Base-by-base conservation (phyloP, 1,140 invertebrate genomes). In the Sarcophaga bullata region DNA sequence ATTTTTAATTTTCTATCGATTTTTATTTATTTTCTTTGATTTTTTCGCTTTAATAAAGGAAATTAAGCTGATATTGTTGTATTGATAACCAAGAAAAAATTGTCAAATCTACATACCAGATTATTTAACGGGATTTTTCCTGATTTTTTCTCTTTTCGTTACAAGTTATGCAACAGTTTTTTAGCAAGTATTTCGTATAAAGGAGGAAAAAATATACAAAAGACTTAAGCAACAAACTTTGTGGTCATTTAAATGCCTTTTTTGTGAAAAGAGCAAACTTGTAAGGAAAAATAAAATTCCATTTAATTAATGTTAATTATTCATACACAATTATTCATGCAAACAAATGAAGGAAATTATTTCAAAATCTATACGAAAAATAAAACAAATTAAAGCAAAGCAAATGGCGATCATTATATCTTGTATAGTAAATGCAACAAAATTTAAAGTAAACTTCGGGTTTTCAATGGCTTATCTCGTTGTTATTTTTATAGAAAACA, bases 191-290 rank as follows among this genome's bases (percentile, higher is more conserved):
- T 15, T 13, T 62, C 6, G 0, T 8, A 68, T 37, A 37, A 37
- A 4, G 25, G 3, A 72, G 19, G n/a, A 17, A 83, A 80, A 81
- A n/a, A n/a, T n/a, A n/a, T n/a, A 81, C 82, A 83, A 83, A 83
- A 83, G 73, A 83, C 82, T 83, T 81, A 83, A 78, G 80, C 37
- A 62, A 81, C 73, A 68, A 81, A 81, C 82, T 78, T 50, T 68
- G 17, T 58, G 54, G 54, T n/a, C 54, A 58, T 58, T 58, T 37
- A 37, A 37, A 37, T 37, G 25, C 4, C 25, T 37, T 58, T 13
- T 6, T n/a, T 0, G 6, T 58, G n/a, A 58, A 58, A n/a, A 58
- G 8, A 15, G 52, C 52, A 58, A 58, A 15, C n/a, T 58, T 58
- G 52, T 58, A n/a, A 37, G 25, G 54, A 4, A 13, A 13, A n/a